Evolutionary conservation across 2,888 invertebrate genomes (phyloP).

Genomic region (Eucera pruinosa): DNA sequence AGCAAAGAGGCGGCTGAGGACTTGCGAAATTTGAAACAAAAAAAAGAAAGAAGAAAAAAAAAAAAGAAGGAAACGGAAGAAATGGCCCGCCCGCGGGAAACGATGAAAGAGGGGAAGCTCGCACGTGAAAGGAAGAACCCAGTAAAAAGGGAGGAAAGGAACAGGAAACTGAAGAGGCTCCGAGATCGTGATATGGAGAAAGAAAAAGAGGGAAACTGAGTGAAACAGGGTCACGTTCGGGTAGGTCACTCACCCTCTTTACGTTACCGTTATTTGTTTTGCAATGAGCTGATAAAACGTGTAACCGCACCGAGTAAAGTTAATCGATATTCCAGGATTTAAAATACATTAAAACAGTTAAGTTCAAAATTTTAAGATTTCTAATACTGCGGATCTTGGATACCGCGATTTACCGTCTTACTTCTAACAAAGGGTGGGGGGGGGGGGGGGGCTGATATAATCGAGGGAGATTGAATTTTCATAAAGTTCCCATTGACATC

Average conservation of each 20-base stretch:
- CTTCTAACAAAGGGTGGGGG: not conserved
- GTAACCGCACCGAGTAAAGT: not conserved
- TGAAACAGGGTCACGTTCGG: slow-evolving; percentile 58
- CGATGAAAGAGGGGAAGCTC: slow-evolving; percentile 12
- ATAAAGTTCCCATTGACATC: slow-evolving; percentile 2
- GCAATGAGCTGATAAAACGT: not conserved
- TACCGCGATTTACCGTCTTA: not conserved
- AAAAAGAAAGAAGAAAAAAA: not conserved
- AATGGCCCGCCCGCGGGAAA: slow-evolving; percentile 10
- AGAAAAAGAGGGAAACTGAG: slow-evolving; percentile 7
- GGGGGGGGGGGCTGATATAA: not conserved
- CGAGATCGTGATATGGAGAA: slow-evolving; percentile 29
- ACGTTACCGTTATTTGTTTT: slow-evolving; percentile 21
- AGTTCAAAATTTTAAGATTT: not conserved
- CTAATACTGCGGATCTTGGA: not conserved
- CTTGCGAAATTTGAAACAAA: slow-evolving; percentile 20
- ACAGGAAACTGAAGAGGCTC: slow-evolving; percentile 39
- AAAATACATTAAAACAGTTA: not conserved
- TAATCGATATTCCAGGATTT: not conserved
- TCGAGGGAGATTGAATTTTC: slow-evolving; percentile 12
- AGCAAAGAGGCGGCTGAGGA: not conserved
- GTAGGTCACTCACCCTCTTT: slow-evolving; percentile 52
- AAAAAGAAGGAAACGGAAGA: not conserved
- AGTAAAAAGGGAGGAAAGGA: slow-evolving; percentile 32
- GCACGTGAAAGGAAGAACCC: slow-evolving; percentile 27